A percentile compares a stretch with the other conserved stretches of the same genome.
Evolutionary conservation across 2,797 vertebrate species (phyloP).

Genomic region (Aeoliscus strigatus): DNA sequence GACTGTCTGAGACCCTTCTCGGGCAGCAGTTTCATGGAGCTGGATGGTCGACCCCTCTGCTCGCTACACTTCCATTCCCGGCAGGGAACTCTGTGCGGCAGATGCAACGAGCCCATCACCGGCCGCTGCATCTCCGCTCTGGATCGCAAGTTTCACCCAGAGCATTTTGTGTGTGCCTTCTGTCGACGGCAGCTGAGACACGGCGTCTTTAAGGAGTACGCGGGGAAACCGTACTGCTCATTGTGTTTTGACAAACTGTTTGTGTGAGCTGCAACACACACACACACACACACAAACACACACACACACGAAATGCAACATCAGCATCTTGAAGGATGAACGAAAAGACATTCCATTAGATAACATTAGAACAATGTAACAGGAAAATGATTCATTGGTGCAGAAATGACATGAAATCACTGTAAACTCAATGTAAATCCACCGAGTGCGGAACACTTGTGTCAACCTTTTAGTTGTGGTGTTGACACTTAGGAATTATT

Average conservation of each 20-base stretch:
- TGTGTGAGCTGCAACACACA: slow-evolving; percentile 35
- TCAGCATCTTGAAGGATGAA: neutral
- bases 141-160: slow-evolving; percentile 84
- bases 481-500: slow-evolving; percentile 26
- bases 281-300: neutral
- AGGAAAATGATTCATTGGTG: slow-evolving; percentile 8
- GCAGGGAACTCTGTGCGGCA: slow-evolving; percentile 81
- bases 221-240: slow-evolving; percentile 81
- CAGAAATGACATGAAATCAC: no score
- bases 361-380: slow-evolving; percentile 2
- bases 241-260: slow-evolving; percentile 85
- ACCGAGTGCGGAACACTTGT: no score
- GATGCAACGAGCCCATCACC: slow-evolving; percentile 74
- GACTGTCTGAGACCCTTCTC: slow-evolving; percentile 82
- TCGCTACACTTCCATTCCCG: slow-evolving; percentile 81
- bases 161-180: slow-evolving; percentile 89
- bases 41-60: slow-evolving; percentile 83
- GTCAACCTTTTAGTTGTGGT: slow-evolving; percentile 28
- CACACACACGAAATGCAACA: neutral
- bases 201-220: slow-evolving; percentile 80
- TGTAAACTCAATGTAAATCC: no score
- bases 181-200: slow-evolving; percentile 85
- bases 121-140: slow-evolving; percentile 83
- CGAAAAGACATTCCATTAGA: neutral
- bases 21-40: slow-evolving; percentile 80